These are phyloP conservation scores for Scleropages formosus DNA, from an alignment of 2,797 vertebrate genomes.

Conservation along the genomic window DNA sequence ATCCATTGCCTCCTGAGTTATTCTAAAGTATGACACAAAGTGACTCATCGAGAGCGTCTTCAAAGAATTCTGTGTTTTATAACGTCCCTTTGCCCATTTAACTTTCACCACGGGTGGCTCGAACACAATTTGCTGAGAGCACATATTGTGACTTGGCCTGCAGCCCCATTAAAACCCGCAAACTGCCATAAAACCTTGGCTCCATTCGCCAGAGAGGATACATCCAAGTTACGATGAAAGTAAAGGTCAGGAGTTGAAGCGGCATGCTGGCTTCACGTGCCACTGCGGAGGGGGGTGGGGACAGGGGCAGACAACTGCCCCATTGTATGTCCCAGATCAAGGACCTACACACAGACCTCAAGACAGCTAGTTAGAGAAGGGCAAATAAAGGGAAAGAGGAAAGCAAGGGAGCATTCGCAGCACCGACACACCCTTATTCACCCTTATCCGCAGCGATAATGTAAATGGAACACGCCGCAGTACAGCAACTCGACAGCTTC, in stretches of 20 bases:
- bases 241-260: too few species aligned
- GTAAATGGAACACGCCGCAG: too few species aligned
- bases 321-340: neutral
- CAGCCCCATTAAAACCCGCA: constrained; percentile 26
- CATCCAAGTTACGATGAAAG: neutral
- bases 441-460: too few species aligned
- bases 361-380: neutral
- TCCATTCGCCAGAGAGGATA: neutral
- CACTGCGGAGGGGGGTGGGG: too few species aligned
- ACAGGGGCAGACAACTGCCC: neutral
- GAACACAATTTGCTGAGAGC: constrained; percentile 17
- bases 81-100: constrained; percentile 17
- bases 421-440: neutral
- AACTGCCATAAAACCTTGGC: constrained; percentile 11
- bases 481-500: too few species aligned
- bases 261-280: neutral
- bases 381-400: neutral
- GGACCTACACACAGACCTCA: too few species aligned
- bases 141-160: constrained; percentile 26
- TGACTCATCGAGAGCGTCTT: too few species aligned
- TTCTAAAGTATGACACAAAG: too few species aligned
- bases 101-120: neutral
- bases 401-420: neutral
- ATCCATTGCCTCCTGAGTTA: too few species aligned
- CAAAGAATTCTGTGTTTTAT: neutral